These are phyloP conservation scores for Metridium senile DNA, from an alignment of 92 coral and sea anemone genomes.

Conservation along the genomic window DNA sequence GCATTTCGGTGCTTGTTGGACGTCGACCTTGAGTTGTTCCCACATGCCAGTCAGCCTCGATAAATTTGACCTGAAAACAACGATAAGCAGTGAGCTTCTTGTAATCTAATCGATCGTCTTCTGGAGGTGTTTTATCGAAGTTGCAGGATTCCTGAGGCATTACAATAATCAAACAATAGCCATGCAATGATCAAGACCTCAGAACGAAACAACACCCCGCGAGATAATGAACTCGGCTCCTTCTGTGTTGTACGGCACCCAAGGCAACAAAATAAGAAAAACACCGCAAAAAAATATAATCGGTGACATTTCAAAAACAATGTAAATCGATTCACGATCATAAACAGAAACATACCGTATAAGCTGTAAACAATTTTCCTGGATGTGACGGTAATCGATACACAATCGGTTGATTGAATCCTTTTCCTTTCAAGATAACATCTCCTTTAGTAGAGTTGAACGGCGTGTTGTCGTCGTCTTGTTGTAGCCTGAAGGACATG, in stretches of 20 bases:
- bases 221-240: no score
- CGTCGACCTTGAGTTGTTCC: conserved; percentile 72
- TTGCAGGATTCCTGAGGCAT: no score
- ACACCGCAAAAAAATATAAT: no score
- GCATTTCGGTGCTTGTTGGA: conserved; percentile 72
- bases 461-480: conserved; percentile 47
- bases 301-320: no score
- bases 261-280: no score
- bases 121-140: no score
- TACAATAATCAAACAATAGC: no score
- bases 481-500: conserved; percentile 67
- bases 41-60: conserved; percentile 84
- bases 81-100: background rate
- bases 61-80: conserved; percentile 63
- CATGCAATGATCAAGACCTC: no score
- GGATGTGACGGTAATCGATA: conserved; percentile 64
- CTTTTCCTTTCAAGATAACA: conserved; percentile 76
- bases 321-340: no score
- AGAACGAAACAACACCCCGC: no score
- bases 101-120: no score
- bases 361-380: conserved; percentile 21
- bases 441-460: conserved; percentile 68
- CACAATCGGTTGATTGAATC: conserved; percentile 68
- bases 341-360: conserved; percentile 59
- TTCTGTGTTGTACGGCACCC: no score